phyloP scores from a whole-genome alignment of 2,888 invertebrate species.

The Oscheius sp. region DNA sequence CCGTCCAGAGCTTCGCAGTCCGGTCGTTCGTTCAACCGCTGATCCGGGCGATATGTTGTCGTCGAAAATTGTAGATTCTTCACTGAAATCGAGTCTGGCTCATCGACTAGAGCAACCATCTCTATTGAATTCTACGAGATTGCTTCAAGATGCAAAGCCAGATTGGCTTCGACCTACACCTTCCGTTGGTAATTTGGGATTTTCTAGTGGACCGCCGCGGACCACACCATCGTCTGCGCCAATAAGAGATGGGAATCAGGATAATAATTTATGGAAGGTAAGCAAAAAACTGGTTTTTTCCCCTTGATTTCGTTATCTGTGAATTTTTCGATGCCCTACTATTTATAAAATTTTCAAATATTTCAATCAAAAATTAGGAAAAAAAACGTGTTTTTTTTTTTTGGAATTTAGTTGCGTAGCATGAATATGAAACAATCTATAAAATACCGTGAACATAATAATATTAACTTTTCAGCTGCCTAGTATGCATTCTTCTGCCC shows the following conservation, averaged over 20 bases:
- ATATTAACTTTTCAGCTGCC: slow-evolving; percentile 1
- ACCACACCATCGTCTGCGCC: not conserved
- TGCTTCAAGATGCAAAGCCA: not conserved
- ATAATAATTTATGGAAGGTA: slow-evolving; percentile 18
- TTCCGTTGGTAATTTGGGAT: not conserved
- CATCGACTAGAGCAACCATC: slow-evolving; percentile 37
- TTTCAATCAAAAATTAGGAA: no score
- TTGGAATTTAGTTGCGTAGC: no score
- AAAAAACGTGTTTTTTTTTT: no score
- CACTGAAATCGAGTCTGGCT: slow-evolving; percentile 7
- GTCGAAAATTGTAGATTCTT: not conserved
- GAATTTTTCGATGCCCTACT: no score
- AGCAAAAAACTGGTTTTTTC: not conserved
- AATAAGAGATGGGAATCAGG: not conserved
- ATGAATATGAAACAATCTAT: no score
- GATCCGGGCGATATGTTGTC: slow-evolving; percentile 12
- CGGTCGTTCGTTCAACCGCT: not conserved
- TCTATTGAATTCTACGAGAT: not conserved
- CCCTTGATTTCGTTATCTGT: no score
- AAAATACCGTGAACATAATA: no score
- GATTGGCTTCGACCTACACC: slow-evolving; percentile 6
- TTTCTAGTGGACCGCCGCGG: slow-evolving; percentile 10
- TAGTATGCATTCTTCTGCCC: slow-evolving; percentile 1
- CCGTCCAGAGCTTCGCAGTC: slow-evolving; percentile 6
- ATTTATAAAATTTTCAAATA: no score